These are phyloP conservation scores for Crotalus viridis DNA, from an alignment of 2,113 vertebrate species.

Conservation along the genomic window DNA sequence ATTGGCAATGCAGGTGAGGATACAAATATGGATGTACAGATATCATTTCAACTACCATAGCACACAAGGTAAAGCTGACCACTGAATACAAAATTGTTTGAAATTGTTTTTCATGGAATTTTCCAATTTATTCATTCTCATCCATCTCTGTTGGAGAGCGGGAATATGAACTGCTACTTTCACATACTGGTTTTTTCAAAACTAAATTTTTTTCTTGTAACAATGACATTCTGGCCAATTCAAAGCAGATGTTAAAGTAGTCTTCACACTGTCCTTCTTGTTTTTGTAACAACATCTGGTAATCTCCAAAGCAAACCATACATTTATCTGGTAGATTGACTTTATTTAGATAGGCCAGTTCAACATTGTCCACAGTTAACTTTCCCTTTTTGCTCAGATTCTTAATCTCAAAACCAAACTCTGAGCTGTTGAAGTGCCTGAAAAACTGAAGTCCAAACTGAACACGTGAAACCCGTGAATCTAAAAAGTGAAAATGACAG, in stretches of 20 bases:
- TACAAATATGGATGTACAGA: neutral
- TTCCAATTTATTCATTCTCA: conserved; percentile 64
- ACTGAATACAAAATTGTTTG: neutral
- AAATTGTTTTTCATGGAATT: neutral
- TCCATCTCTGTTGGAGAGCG: conserved; percentile 68
- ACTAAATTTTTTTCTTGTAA: conserved; percentile 70
- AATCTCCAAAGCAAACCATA: conserved; percentile 81
- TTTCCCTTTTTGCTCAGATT: conserved; percentile 84
- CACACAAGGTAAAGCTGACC: neutral
- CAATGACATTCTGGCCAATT: conserved; percentile 70
- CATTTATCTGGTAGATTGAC: conserved; percentile 77
- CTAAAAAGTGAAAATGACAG: conserved; percentile 77
- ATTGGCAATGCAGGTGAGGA: neutral
- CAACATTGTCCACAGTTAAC: conserved; percentile 69
- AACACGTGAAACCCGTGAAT: conserved; percentile 80
- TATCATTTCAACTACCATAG: neutral
- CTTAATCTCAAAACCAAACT: conserved; percentile 82
- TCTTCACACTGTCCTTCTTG: conserved; percentile 78
- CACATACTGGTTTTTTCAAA: conserved; percentile 21
- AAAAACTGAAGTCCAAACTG: conserved; percentile 83
- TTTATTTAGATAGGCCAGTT: conserved; percentile 81
- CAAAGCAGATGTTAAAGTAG: conserved; percentile 80
- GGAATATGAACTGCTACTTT: conserved; percentile 31
- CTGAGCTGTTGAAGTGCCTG: conserved; percentile 64
- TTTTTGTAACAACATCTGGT: conserved; percentile 77